Base-by-base conservation (phyloP, 1,140 invertebrate genomes). In the Octopus bimaculoides region DNA sequence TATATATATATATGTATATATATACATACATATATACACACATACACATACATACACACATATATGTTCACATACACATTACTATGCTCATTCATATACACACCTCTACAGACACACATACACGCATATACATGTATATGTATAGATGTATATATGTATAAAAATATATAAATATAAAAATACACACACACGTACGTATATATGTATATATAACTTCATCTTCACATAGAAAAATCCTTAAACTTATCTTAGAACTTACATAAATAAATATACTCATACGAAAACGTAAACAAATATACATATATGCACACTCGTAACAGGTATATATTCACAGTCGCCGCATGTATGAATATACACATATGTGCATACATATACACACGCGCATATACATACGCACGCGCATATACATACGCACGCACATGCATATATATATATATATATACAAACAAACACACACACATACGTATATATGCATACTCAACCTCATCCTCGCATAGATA, bases 1-100 rank as follows among this genome's bases (percentile, higher is more conserved):
- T 61, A 61, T 61, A 61, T 61, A 61, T 61, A 61, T 61, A 61
- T 61, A 61, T 61, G 56, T 61, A 61, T 61, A 61, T 61, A 17
- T 61, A 61, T 61, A 61, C 17, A 61, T 61, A 61, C 17, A 61
- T 61, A 17, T 61, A 61, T 61, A 61, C 17, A 17, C 17, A 61
- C 17, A 61, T 61, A 61, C 17, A 61, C 17, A 61, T 61, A 17
- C 17, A 61, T 61, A 17, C 17, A 61, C 17, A 61, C 17, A 61
- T 61, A 61, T 61, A 61, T 61, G 56, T 61, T 9, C 17, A 17
- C 17, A 61, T 61, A 61, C 17, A 61, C 17, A 61, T 61, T 9
- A 9, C 7, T 61, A 17, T 61, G 17, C 17, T 7, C 17, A 61
- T 61, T 9, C 17, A 61, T 61, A 61, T 61, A 61, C 17, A 61